Evolutionary conservation across 2,797 vertebrate species (phyloP).

Genomic region (Hyperoplus lanceolatus): DNA sequence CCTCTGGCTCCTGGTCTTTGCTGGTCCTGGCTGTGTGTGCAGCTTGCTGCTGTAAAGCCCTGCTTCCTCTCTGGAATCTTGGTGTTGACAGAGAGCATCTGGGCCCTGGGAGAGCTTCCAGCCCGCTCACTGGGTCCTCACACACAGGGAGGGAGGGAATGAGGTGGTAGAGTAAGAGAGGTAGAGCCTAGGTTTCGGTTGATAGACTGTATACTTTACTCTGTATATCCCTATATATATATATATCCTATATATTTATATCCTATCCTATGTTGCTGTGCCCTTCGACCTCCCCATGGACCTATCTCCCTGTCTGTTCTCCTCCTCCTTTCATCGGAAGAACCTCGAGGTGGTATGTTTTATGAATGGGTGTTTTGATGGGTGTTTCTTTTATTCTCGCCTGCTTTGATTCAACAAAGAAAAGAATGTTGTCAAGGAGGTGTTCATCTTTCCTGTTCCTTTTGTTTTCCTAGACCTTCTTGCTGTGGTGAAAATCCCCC

Average conservation of each 20-base stretch:
- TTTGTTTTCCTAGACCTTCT: conserved; percentile 84
- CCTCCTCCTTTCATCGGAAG: conserved; percentile 50
- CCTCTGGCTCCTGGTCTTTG: conserved; percentile 83
- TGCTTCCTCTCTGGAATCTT: conserved; percentile 85
- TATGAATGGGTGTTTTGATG: conserved; percentile 79
- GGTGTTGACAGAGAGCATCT: conserved; percentile 88
- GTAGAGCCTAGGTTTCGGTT: conserved; percentile 47
- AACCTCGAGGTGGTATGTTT: conserved; percentile 58
- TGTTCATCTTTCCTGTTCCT: conserved; percentile 73
- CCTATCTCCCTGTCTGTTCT: conserved; percentile 11
- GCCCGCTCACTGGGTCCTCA: conserved; percentile 69
- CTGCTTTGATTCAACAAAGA: conserved; percentile 82
- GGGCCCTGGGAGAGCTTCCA: conserved; percentile 85
- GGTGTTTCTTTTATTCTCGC: conserved; percentile 75
- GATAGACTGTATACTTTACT: conserved; percentile 22
- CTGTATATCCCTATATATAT: conserved; percentile 7
- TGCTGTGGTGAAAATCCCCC: conserved; percentile 77
- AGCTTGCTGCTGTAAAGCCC: conserved; percentile 83
- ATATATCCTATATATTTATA: conserved; percentile 35
- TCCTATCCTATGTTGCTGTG: conserved; percentile 34
- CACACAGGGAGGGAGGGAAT: conserved; percentile 55
- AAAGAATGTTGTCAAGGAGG: conserved; percentile 79
- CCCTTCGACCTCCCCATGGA: conserved; percentile 33
- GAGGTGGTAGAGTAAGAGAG: conserved; percentile 29
- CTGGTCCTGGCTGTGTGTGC: conserved; percentile 79